These are phyloP conservation scores for Achatina immaculata DNA, from an alignment of 1,140 invertebrate species.

Conservation along the genomic window DNA sequence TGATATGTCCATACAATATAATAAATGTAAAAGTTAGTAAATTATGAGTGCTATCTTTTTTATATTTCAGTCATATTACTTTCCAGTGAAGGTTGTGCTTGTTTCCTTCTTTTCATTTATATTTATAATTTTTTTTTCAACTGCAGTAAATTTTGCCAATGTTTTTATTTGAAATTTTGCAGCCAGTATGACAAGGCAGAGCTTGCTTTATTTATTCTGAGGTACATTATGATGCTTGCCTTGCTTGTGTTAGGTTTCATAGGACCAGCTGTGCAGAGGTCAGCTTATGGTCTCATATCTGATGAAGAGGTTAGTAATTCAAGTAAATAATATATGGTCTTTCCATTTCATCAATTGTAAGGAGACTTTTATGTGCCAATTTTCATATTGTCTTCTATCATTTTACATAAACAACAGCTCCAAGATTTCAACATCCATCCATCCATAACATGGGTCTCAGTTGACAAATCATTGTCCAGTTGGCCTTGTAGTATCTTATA, in stretches of 20 bases:
- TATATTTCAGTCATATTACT: too few relatives aligned
- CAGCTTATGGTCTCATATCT: conserved; percentile 18
- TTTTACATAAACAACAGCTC: background rate
- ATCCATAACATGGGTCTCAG: too few relatives aligned
- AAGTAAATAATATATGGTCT: too few relatives aligned
- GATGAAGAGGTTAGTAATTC: conserved; percentile 33
- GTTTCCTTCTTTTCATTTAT: background rate
- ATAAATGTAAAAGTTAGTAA: too few relatives aligned
- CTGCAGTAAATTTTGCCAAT: background rate
- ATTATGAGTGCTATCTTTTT: too few relatives aligned
- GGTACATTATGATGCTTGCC: conserved; percentile 82
- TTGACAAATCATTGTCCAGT: too few relatives aligned
- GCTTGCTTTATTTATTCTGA: conserved; percentile 87
- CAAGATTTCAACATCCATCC: background rate
- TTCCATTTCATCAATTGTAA: background rate
- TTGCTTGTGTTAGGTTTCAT: conserved; percentile 89
- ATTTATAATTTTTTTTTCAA: background rate
- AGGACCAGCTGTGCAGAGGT: conserved; percentile 74
- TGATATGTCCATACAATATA: too few relatives aligned
- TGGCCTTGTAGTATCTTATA: too few relatives aligned
- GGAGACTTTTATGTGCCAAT: background rate
- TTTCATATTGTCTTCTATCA: background rate
- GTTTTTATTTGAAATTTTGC: conserved; percentile 13
- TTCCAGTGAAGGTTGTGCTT: too few relatives aligned
- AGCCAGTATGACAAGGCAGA: conserved; percentile 80